Conservation (phyloP, 2,888 invertebrate species). For the Drosophila leonis region DNA sequence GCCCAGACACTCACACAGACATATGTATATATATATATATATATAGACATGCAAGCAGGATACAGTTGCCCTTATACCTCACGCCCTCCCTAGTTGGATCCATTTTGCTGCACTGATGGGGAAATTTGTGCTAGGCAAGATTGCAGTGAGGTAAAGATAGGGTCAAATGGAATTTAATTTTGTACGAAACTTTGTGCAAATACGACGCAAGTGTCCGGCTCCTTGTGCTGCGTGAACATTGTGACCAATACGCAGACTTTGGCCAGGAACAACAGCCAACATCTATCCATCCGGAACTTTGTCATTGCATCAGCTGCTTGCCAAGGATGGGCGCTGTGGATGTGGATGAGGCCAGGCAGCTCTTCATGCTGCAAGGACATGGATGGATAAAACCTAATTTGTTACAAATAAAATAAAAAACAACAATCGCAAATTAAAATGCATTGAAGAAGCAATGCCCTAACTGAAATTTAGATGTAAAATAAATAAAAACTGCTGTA, state of each 20-base stretch:
- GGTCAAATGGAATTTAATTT: constrained; percentile 71
- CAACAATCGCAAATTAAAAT: not conserved
- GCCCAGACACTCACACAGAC: constrained; percentile 38
- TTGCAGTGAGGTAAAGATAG: constrained; percentile 48
- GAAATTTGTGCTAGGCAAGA: constrained; percentile 44
- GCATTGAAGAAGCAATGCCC: constrained; percentile 6
- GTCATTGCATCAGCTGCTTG: constrained; percentile 55
- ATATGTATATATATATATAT: not conserved
- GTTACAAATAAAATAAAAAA: constrained; percentile 64
- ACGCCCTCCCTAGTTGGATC: constrained; percentile 5
- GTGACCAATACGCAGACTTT: constrained; percentile 37
- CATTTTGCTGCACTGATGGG: constrained; percentile 42
- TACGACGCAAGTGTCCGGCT: constrained; percentile 35
- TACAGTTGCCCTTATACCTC: not conserved
- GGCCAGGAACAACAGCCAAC: constrained; percentile 39
- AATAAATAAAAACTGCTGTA: not conserved
- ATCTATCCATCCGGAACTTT: constrained; percentile 44
- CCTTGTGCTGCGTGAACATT: constrained; percentile 43
- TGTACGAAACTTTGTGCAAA: constrained; percentile 67
- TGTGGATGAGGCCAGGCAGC: not conserved
- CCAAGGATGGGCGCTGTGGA: not conserved
- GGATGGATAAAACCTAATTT: constrained; percentile 72
- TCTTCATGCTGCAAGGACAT: constrained; percentile 11
- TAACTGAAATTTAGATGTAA: not conserved
- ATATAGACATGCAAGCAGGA: not conserved